A percentile compares a stretch with the other conserved stretches of the same genome.
These are phyloP conservation scores for Geopemphigus sp. DNA, from an alignment of 1,140 invertebrate species.

Conservation along the genomic window DNA sequence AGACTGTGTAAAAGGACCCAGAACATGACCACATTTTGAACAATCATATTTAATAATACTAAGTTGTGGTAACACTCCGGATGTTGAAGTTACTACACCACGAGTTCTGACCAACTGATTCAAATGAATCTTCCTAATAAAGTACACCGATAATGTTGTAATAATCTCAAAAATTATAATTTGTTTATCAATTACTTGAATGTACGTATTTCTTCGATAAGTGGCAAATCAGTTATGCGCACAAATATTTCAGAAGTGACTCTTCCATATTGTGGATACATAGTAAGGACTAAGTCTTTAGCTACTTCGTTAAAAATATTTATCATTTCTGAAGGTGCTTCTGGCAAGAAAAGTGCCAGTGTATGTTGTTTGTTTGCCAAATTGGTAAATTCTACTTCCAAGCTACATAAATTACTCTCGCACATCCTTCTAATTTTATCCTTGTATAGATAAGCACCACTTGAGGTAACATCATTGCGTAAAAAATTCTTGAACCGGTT, in stretches of 20 bases:
- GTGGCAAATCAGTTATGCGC: constrained; percentile 88
- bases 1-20: constrained; percentile 94
- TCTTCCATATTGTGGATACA: constrained; percentile 94
- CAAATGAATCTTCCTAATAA: constrained; percentile 83
- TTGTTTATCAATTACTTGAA: constrained; percentile 64
- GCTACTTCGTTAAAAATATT: constrained; percentile 92
- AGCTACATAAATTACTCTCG: constrained; percentile 85
- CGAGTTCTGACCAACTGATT: constrained; percentile 91
- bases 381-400: constrained; percentile 90
- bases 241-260: constrained; percentile 93
- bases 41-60: constrained; percentile 97
- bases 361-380: constrained; percentile 88
- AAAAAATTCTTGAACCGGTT: constrained; percentile 97
- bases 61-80: constrained; percentile 92
- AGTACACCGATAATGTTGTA: constrained; percentile 5
- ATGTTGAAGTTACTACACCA: constrained; percentile 94
- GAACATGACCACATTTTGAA: constrained; percentile 88
- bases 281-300: constrained; percentile 88
- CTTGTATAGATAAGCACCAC: constrained; percentile 83
- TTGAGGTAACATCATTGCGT: constrained; percentile 81
- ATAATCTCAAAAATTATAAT: not conserved
- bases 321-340: constrained; percentile 94
- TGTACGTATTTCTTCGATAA: constrained; percentile 93
- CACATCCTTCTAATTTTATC: constrained; percentile 94
- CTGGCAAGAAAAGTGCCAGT: constrained; percentile 93